Percentiles rank a stretch among this genome's conserved stretches.
phyloP scores from a whole-genome alignment of 2,797 vertebrate genomes.

The Salmo trutta region DNA sequence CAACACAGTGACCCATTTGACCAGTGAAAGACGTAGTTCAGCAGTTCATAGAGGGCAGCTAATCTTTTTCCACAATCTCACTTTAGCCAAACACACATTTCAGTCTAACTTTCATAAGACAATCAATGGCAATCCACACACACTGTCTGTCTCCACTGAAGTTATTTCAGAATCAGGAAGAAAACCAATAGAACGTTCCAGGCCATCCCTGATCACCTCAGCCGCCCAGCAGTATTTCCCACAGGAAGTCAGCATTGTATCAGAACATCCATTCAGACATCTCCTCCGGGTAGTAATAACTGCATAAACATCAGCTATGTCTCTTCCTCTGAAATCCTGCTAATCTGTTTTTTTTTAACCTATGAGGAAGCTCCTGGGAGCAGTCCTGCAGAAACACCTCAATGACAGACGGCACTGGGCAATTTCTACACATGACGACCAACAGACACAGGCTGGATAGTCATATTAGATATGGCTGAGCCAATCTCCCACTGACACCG shows the following conservation, averaged over 20 bases:
- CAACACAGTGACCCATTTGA: not conserved
- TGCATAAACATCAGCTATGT: constrained; percentile 6
- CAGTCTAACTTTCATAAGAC: not conserved
- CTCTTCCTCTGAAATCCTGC: constrained; percentile 15
- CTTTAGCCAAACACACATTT: constrained; percentile 5
- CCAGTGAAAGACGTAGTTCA: not conserved
- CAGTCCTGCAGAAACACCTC: constrained; percentile 24
- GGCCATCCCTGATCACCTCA: constrained; percentile 7
- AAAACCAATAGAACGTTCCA: constrained; percentile 20
- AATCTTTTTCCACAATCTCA: not conserved
- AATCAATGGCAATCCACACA: not conserved
- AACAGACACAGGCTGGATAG: constrained; percentile 16
- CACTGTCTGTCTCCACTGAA: not conserved
- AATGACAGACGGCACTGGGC: constrained; percentile 7
- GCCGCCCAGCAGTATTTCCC: constrained; percentile 19
- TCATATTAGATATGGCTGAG: constrained; percentile 28
- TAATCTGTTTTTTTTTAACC: not conserved
- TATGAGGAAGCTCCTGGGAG: constrained; percentile 15
- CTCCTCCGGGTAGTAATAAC: constrained; percentile 20
- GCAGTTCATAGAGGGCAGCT: not conserved
- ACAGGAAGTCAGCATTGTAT: constrained; percentile 17
- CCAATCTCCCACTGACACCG: not conserved
- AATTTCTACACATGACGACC: constrained; percentile 17
- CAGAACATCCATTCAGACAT: constrained; percentile 23
- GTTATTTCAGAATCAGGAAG: not conserved